Evolutionary conservation across 1,140 invertebrate genomes (phyloP), one percentile per base, ranked within the genome.

Genomic region (Onthophagus taurus): DNA sequence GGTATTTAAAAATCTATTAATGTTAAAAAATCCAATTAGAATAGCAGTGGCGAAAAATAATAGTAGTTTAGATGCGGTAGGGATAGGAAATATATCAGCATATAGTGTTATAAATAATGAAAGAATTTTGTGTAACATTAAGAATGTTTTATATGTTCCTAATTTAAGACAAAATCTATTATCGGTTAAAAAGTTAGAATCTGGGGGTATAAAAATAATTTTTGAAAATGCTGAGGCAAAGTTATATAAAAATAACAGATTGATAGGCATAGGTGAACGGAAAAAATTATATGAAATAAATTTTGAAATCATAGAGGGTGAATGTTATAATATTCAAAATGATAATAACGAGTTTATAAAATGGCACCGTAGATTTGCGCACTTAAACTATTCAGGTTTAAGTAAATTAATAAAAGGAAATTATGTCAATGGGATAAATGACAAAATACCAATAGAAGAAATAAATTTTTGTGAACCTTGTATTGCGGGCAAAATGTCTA

Each of bases 41-140:
- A 44, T 44, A n/a, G 19, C 31, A 20, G 16, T 44, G 21, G 43
- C 43, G 12, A 44, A 44, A 24, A 44, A 34, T 26, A 66, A 68
- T 39, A 34, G 64, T 9, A 66, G 51, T 6, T 37, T 69, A 4
- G 42, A 53, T 12, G 43, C 31, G 17, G 17, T 18, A 29, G 34
- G 21, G 12, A 23, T 24, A 36, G 31, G 43, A 26, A 45, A 24
- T 31, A 37, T 45, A 13, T 13, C 24, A 17, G 42, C 24, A n/a
- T 20, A 13, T 2, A 33, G 16, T 33, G 13, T n/a, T 14, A 20
- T 43, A 33, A 34, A 34, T 20, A 20, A 43, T 33, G 16, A 43
- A 14, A 31, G 17, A 21, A 20, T 45, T 14, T 16, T 37, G 20
- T 45, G 24, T 38, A 30, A 8, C 3, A 37, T 45, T 5, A 45